Conservation (phyloP, 2,888 invertebrate species). For the Xestia c-nigrum region DNA sequence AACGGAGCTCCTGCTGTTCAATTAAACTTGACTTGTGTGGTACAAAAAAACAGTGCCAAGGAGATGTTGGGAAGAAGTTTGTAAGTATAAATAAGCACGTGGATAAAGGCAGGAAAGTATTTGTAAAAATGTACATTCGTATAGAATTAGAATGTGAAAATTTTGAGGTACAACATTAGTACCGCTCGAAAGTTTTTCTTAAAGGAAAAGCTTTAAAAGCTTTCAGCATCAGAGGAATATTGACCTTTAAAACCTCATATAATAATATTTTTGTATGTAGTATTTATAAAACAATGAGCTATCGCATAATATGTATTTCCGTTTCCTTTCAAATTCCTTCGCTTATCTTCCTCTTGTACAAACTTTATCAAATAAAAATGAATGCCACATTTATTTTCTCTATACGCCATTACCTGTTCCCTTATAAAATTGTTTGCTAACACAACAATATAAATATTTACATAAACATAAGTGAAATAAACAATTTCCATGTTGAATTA, state of each 20-base stretch:
- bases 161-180: slow-evolving; percentile 1
- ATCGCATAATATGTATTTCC: neutral
- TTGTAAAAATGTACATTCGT: neutral
- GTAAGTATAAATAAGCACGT: neutral
- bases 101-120: neutral
- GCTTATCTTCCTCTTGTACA: neutral
- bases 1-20: slow-evolving; percentile 19
- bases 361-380: neutral
- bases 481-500: slow-evolving; percentile 42
- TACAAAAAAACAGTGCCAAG: neutral
- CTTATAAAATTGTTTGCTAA: slow-evolving; percentile 36
- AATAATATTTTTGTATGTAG: neutral
- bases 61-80: slow-evolving; percentile 4
- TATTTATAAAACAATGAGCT: neutral
- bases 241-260: neutral
- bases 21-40: slow-evolving; percentile 12
- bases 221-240: neutral
- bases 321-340: neutral
- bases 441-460: slow-evolving; percentile 42
- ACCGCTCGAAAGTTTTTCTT: neutral
- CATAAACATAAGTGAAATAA: slow-evolving; percentile 42
- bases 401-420: slow-evolving; percentile 1
- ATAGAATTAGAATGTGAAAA: neutral
- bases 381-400: slow-evolving; percentile 10
- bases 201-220: neutral